A percentile compares a stretch with the other conserved stretches of the same genome.
Evolutionary conservation across 2,797 vertebrate species (phyloP).

Genomic region (Argentina silus): DNA sequence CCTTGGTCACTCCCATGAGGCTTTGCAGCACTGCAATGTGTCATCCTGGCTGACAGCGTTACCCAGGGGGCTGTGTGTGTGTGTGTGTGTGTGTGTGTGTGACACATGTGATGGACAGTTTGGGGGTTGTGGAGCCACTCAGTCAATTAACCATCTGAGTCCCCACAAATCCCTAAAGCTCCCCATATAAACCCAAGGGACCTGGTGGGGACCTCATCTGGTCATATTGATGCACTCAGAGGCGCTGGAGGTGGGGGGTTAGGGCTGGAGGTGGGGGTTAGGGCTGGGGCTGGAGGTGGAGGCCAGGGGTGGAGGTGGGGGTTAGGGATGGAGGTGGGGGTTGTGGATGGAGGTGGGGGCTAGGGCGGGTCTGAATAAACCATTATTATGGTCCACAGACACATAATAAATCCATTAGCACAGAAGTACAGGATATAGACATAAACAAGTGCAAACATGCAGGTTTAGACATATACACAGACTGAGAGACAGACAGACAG

Average conservation of each 20-base stretch:
- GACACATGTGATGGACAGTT: neutral
- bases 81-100: neutral
- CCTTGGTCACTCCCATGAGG: constrained; percentile 42
- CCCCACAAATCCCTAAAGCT: constrained; percentile 20
- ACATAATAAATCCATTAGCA: too few species aligned
- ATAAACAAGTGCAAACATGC: too few species aligned
- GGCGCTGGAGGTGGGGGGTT: constrained; percentile 21
- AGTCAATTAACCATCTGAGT: constrained; percentile 45
- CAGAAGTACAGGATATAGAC: too few species aligned
- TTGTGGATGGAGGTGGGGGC: too few species aligned
- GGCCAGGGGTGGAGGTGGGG: too few species aligned
- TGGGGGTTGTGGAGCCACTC: constrained; percentile 13
- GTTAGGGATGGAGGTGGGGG: too few species aligned
- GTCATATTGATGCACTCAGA: constrained; percentile 39
- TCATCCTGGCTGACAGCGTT: constrained; percentile 40
- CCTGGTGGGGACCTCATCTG: constrained; percentile 17
- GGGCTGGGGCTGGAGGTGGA: neutral
- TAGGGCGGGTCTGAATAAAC: too few species aligned
- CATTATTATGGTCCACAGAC: too few species aligned
- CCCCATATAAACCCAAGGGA: constrained; percentile 1
- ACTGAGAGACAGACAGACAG: too few species aligned
- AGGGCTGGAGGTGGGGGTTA: constrained; percentile 19
- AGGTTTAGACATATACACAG: too few species aligned
- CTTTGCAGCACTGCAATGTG: constrained; percentile 31
- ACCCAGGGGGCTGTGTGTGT: constrained; percentile 17